Evolutionary conservation across 2,113 vertebrate species (phyloP), one percentile per base, ranked within the genome.

Genomic region (Cygnus buccinator): DNA sequence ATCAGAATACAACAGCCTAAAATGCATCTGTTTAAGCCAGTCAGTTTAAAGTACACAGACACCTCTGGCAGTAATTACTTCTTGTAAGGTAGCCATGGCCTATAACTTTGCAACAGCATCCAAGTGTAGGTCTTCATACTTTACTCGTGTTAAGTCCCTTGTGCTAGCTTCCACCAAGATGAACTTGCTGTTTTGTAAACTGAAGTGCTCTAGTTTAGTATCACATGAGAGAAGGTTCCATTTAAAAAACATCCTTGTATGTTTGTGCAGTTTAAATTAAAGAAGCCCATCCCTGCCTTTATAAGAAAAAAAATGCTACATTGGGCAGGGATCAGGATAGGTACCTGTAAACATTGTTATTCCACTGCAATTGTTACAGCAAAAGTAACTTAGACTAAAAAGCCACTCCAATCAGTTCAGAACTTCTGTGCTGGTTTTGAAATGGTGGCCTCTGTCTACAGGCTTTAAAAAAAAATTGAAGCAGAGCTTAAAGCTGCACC

Each of bases 271-370:
- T 98, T 98, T 98, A 97, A 95, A 95, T 71, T 93, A 98, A 98
- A 97, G 93, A 98, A 97, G 97, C 94, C 93, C 90, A 97, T 96
- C 97, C 97, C 98, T 98, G 98, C 96, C 95, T 98, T 98, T 94
- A 81, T 94, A 95, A 92, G 90, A 67, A 50, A 26, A 87, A 95
- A 98, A 98, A 98, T 98, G 98, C 98, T 99, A 99, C 98, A 98
- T 98, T 91, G 96, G 97, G 97, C 98, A 99, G 98, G 98, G 97
- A 97, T 97, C 94, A 95, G 97, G 97, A 97, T 91, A 3, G 61
- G 98, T 98, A 99, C 98, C 99, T 99, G 99, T 99, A 99, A 99
- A 99, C 98, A 98, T 96, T 97, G 97, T 97, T 97, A 98, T 97
- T 97, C 75, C 97, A 97, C 97, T 98, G 97, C 98, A 98, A 97